These are phyloP conservation scores for Paratrypauchen microcephalus DNA, from an alignment of 2,797 vertebrate species.

Conservation along the genomic window DNA sequence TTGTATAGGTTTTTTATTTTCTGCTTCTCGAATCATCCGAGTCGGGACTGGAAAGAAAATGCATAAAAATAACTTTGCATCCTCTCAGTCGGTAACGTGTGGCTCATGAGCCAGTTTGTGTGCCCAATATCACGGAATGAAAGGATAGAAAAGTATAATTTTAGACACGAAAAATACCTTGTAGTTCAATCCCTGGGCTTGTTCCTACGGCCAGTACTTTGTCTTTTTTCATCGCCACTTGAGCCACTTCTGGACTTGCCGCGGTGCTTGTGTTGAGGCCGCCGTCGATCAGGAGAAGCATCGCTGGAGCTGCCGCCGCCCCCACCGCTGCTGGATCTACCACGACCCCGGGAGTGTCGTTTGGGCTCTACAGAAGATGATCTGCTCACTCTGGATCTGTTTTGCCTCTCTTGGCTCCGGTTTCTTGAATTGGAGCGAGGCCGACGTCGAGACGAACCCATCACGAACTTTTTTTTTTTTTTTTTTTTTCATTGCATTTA, in stretches of 20 bases:
- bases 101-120: neutral
- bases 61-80: neutral
- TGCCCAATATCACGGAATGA: neutral
- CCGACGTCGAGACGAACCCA: constrained; percentile 60
- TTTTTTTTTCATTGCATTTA: no score
- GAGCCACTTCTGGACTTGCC: constrained; percentile 61
- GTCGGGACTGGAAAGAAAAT: constrained; percentile 59
- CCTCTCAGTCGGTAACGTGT: neutral
- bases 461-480: constrained; percentile 55
- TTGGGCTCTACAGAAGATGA: constrained; percentile 54
- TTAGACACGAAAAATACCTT: constrained; percentile 42
- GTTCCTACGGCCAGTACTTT: constrained; percentile 26
- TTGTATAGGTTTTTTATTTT: constrained; percentile 30
- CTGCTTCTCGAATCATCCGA: constrained; percentile 59
- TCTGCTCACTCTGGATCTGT: constrained; percentile 41
- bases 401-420: constrained; percentile 42
- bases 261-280: constrained; percentile 43
- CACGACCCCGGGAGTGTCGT: constrained; percentile 31
- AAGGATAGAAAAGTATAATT: no score
- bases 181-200: constrained; percentile 56
- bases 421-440: constrained; percentile 59
- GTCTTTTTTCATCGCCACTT: constrained; percentile 42
- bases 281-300: constrained; percentile 48
- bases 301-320: constrained; percentile 51
- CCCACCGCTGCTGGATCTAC: constrained; percentile 60